These are phyloP conservation scores for Polypedilum pembai DNA, from an alignment of 1,140 invertebrate genomes.

Conservation along the genomic window DNA sequence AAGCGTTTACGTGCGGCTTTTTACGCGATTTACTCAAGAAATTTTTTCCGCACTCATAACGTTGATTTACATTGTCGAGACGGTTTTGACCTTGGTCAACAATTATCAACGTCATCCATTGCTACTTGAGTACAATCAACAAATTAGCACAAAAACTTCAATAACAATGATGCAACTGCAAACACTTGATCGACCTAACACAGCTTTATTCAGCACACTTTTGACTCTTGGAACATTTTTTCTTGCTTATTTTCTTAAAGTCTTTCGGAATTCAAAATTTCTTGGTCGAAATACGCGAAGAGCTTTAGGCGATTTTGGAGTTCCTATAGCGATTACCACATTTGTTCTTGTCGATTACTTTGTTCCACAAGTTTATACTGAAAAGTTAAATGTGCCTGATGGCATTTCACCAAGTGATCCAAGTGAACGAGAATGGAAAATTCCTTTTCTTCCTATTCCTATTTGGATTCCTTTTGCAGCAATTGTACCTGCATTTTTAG, in stretches of 20 bases:
- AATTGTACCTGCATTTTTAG: conserved; percentile 71
- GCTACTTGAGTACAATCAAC: conserved; percentile 46
- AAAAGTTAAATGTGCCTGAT: conserved; percentile 75
- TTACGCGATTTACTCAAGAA: conserved; percentile 76
- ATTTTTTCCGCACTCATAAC: conserved; percentile 89
- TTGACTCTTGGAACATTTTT: conserved; percentile 81
- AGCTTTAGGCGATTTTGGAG: conserved; percentile 87
- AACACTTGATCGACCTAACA: conserved; percentile 64
- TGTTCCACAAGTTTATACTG: conserved; percentile 62
- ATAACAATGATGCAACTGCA: not conserved
- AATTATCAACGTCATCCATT: conserved; percentile 61
- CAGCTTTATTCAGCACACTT: conserved; percentile 79
- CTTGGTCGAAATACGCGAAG: conserved; percentile 77
- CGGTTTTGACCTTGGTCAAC: conserved; percentile 63
- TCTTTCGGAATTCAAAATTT: conserved; percentile 88
- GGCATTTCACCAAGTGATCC: conserved; percentile 67
- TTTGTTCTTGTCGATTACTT: conserved; percentile 76
- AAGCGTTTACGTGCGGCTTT: conserved; percentile 62
- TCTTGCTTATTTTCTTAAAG: conserved; percentile 79
- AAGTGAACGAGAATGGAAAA: conserved; percentile 62
- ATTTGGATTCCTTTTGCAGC: conserved; percentile 68
- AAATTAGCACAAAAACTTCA: not conserved
- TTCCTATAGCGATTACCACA: conserved; percentile 79
- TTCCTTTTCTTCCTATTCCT: conserved; percentile 60
- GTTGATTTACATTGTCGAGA: conserved; percentile 80